Evolutionary conservation across 2,797 vertebrate genomes (phyloP).

Genomic region (Lagodon rhomboides): DNA sequence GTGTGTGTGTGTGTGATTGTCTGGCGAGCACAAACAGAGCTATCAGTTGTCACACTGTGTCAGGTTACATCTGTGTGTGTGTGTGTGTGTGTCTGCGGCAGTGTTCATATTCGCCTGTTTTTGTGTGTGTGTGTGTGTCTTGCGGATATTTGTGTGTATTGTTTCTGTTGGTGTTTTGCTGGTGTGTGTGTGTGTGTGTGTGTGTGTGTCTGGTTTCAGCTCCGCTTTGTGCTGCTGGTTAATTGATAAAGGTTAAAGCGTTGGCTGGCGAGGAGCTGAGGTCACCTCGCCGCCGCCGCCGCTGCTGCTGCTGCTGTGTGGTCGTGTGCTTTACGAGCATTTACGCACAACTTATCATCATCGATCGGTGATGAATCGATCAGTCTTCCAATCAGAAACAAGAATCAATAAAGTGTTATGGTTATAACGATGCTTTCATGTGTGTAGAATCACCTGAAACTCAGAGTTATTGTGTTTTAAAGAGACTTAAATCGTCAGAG

Average conservation of each 20-base stretch:
- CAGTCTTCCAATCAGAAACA: not conserved
- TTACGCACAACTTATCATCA: not conserved
- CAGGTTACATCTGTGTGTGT: slow-evolving; percentile 65
- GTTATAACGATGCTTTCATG: no score
- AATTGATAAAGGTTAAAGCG: slow-evolving; percentile 83
- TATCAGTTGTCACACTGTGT: slow-evolving; percentile 77
- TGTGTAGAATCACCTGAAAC: no score
- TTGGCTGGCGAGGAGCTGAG: slow-evolving; percentile 52
- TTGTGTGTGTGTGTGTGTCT: slow-evolving; percentile 20
- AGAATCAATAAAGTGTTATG: no score
- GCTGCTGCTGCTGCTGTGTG: no score
- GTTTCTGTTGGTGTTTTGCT: not conserved
- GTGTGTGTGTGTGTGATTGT: slow-evolving; percentile 44
- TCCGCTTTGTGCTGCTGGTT: slow-evolving; percentile 78
- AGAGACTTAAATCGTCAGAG: no score
- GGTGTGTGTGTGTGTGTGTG: slow-evolving; percentile 33
- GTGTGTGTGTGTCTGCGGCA: slow-evolving; percentile 27
- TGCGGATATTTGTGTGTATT: slow-evolving; percentile 7
- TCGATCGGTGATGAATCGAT: not conserved
- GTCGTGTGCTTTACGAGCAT: no score
- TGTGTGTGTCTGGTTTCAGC: slow-evolving; percentile 72
- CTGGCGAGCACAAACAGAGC: slow-evolving; percentile 74
- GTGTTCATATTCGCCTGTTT: slow-evolving; percentile 39
- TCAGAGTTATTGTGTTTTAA: no score
- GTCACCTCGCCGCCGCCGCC: slow-evolving; percentile 42